A percentile compares a stretch with the other conserved stretches of the same genome.
Evolutionary conservation across 1,140 invertebrate genomes (phyloP).

Genomic region (Papilio aristodemus): DNA sequence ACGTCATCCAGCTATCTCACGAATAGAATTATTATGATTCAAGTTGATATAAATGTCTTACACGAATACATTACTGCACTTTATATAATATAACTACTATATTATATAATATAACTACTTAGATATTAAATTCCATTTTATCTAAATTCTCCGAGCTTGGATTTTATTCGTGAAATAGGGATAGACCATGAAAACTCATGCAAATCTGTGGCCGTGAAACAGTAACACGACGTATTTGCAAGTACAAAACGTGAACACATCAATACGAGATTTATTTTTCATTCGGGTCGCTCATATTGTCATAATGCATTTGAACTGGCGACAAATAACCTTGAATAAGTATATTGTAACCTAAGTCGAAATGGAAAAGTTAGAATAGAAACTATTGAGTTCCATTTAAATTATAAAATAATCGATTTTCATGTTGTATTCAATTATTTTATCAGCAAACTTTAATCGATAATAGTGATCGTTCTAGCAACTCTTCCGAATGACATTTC

Average conservation of each 20-base stretch:
- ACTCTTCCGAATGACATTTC: too few relatives aligned
- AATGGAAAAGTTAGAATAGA: neutral
- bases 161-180: neutral
- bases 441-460: too few relatives aligned
- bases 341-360: neutral
- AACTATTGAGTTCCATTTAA: too few relatives aligned
- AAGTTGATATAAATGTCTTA: too few relatives aligned
- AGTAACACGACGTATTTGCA: slow-evolving; percentile 14
- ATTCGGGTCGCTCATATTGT: neutral
- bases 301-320: neutral
- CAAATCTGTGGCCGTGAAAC: slow-evolving; percentile 14
- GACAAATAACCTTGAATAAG: neutral
- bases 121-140: too few relatives aligned
- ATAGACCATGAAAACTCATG: neutral
- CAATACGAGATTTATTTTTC: slow-evolving; percentile 4
- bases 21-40: too few relatives aligned
- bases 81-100: neutral
- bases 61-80: neutral
- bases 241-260: slow-evolving; percentile 16
- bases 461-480: too few relatives aligned
- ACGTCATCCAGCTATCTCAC: too few relatives aligned
- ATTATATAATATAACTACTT: too few relatives aligned
- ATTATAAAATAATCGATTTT: too few relatives aligned
- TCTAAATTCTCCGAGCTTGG: neutral
- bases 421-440: too few relatives aligned